These are phyloP conservation scores for Apis laboriosa DNA, from an alignment of 1,140 invertebrate species.

Conservation along the genomic window DNA sequence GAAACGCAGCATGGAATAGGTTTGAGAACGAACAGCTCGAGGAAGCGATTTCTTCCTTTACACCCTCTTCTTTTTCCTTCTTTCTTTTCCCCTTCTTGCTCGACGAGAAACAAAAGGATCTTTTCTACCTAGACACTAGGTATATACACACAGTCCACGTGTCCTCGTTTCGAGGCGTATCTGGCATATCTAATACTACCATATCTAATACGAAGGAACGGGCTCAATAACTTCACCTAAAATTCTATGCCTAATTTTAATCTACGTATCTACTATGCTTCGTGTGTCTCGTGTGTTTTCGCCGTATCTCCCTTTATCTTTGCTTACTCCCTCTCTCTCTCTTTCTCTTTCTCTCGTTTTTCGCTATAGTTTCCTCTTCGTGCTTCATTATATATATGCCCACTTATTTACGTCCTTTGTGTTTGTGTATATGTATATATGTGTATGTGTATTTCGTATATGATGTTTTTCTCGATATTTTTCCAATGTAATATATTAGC, in stretches of 20 bases:
- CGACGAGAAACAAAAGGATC: slow-evolving; percentile 35
- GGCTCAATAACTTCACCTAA: slow-evolving; percentile 62
- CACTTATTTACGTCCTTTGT: not conserved
- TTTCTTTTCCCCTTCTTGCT: not conserved
- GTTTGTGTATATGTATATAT: not conserved
- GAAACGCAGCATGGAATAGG: slow-evolving; percentile 11
- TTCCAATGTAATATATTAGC: not conserved
- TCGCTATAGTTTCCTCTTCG: not conserved
- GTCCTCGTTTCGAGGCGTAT: slow-evolving; percentile 16
- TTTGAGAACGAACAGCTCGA: not conserved
- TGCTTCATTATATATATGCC: not conserved
- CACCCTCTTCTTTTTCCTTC: too few species aligned
- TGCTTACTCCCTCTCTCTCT: not conserved
- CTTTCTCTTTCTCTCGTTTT: not conserved
- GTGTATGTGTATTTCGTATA: too few species aligned
- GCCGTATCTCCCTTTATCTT: not conserved
- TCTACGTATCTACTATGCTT: slow-evolving; percentile 59
- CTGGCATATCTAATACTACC: slow-evolving; percentile 50
- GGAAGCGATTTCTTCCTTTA: not conserved
- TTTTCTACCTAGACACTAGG: slow-evolving; percentile 27
- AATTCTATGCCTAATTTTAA: slow-evolving; percentile 58
- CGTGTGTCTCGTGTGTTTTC: slow-evolving; percentile 32
- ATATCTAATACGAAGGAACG: slow-evolving; percentile 61
- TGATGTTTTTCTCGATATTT: too few species aligned
- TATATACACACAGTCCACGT: not conserved